Conservation (phyloP, 2,113 vertebrate genomes). For the Excalfactoria chinensis region DNA sequence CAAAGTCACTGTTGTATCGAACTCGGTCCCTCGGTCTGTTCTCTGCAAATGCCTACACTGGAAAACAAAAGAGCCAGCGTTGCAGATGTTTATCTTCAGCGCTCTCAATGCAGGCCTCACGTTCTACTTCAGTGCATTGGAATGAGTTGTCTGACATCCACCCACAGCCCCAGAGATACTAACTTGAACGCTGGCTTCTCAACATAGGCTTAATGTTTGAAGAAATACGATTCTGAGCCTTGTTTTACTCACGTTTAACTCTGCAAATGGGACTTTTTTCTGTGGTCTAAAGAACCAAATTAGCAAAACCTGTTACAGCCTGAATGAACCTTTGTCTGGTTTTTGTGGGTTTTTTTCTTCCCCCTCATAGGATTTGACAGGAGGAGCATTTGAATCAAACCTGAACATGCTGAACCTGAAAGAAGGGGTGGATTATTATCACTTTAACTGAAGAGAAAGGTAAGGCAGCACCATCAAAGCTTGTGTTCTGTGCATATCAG, state of each 20-base stretch:
- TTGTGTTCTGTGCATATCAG: neutral
- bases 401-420: slow-evolving; percentile 77
- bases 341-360: neutral
- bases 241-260: neutral
- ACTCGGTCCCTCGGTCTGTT: neutral
- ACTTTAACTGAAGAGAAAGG: slow-evolving; percentile 78
- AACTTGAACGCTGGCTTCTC: neutral
- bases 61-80: neutral
- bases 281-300: neutral
- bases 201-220: neutral
- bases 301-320: neutral
- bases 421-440: slow-evolving; percentile 86
- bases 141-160: fast-evolving
- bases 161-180: fast-evolving
- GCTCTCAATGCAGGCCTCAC: neutral
- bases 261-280: neutral
- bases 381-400: slow-evolving; percentile 89
- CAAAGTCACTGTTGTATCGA: neutral
- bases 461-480: neutral
- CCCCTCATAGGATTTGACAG: slow-evolving; percentile 88
- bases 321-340: neutral
- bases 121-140: neutral
- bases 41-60: neutral
- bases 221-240: neutral
- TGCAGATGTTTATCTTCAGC: neutral